Evolutionary conservation across 2,113 vertebrate species (phyloP), one percentile per base, ranked within the genome.

Genomic region (Lycaon pictus): DNA sequence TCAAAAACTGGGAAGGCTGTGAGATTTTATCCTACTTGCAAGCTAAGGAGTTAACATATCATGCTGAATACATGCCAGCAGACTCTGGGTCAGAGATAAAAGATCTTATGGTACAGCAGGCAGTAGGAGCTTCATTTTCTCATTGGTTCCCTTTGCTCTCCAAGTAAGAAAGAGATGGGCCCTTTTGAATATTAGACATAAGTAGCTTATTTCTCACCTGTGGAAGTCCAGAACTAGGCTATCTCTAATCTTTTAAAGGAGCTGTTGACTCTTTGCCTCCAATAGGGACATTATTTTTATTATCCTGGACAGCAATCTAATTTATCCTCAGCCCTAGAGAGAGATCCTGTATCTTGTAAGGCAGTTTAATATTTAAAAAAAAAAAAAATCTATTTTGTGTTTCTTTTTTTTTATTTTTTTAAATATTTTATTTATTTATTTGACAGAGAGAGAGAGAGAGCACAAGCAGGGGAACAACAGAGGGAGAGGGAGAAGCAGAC

Each of bases 31-130:
- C 1, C 25, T 65, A 5, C 4, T 63, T 85, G 22, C 9, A 85
- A 53, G 55, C 8, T 17, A 60, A 32, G 53, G 71, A 65, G 58
- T 51, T 32, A 90, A 20, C 10, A 48, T 93, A 8, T 37, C 8
- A 86, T 35, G 58, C 87, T 80, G 60, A 12, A 13, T 23, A 60
- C 0, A 11, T 48, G 15, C 32, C n/a, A 12, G 15, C 48, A 82
- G 32, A 55, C 25, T 55, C 16, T 15, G 2, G 51, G 32, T 29
- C 19, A 92, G 17, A 55, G 16, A 35, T 53, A 55, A 80, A 67
- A 15, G 11, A 56, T 0, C 5, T 88, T 12, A 32, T 11, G 10
- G 16, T 0, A 5, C 1, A 77, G 5, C 11, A 63, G 11, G 7
- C 7, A 86, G 9, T 8, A 5, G 7, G 65, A 37, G 17, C 25